These are phyloP conservation scores for Siderastrea radians DNA, from an alignment of 92 coral and sea anemone genomes.

Conservation along the genomic window DNA sequence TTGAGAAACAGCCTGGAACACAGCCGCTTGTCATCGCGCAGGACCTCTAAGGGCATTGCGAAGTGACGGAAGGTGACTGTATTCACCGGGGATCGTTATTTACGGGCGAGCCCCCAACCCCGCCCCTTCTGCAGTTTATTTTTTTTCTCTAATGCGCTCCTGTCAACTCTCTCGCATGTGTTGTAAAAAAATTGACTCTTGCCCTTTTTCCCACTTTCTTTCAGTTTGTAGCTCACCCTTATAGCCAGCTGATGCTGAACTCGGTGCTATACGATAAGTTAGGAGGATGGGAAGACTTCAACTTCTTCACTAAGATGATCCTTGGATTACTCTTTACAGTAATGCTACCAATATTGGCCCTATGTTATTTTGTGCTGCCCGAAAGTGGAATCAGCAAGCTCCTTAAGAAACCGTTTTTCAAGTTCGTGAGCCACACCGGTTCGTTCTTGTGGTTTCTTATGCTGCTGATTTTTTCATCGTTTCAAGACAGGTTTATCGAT, in stretches of 20 bases:
- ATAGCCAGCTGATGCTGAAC: conserved; percentile 93
- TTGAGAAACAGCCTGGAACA: no score
- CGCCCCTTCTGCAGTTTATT: no score
- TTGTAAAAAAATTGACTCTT: background rate
- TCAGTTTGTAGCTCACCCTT: conserved; percentile 74
- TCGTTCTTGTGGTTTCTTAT: conserved; percentile 79
- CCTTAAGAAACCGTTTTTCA: conserved; percentile 75
- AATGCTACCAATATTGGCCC: conserved; percentile 72
- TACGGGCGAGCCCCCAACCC: no score
- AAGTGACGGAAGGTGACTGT: no score
- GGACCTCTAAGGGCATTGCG: no score
- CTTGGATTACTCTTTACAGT: conserved; percentile 52
- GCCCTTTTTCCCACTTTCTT: background rate
- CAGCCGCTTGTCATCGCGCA: no score
- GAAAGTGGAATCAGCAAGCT: conserved; percentile 32
- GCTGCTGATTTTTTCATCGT: conserved; percentile 73
- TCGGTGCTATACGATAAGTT: conserved; percentile 78
- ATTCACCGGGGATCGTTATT: no score
- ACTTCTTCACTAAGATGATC: conserved; percentile 40
- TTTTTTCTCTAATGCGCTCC: background rate
- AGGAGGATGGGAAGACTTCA: conserved; percentile 61
- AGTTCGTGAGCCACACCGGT: conserved; percentile 83
- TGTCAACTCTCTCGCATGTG: background rate
- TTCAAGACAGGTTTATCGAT: conserved; percentile 76
- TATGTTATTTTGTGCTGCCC: conserved; percentile 70